These are phyloP conservation scores for Varanus komodoensis DNA, from an alignment of 2,113 vertebrate genomes.

Conservation along the genomic window DNA sequence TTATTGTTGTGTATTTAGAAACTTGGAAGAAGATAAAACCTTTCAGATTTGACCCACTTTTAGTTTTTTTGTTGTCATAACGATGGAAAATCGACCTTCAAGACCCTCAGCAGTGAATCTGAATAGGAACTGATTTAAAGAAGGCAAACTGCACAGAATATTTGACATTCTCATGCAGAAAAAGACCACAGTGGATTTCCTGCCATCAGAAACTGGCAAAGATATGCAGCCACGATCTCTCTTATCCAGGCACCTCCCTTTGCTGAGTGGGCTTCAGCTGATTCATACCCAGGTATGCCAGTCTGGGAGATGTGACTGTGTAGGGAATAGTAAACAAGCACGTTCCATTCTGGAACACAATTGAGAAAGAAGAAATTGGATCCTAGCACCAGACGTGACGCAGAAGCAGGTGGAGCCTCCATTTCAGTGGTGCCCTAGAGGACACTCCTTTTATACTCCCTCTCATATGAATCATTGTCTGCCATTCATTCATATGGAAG, in stretches of 20 bases:
- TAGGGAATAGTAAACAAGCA: neutral
- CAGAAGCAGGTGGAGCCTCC: neutral
- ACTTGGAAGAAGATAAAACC: slow-evolving; percentile 76
- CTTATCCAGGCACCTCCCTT: neutral
- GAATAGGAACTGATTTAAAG: slow-evolving; percentile 74
- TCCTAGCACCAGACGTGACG: neutral
- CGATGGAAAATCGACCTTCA: slow-evolving; percentile 77
- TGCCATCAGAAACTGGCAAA: neutral
- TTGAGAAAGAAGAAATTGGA: neutral
- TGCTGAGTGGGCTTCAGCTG: neutral
- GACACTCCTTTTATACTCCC: neutral
- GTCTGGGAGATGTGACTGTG: neutral
- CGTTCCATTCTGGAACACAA: neutral
- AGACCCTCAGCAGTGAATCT: slow-evolving; percentile 72
- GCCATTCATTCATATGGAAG: neutral
- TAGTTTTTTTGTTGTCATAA: slow-evolving; percentile 78
- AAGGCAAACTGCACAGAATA: slow-evolving; percentile 47
- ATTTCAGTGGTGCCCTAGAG: neutral
- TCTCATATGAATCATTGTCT: neutral
- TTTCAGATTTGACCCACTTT: slow-evolving; percentile 83
- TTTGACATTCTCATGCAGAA: slow-evolving; percentile 51
- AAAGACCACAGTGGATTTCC: neutral
- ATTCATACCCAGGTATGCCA: neutral
- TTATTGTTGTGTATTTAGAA: slow-evolving; percentile 79
- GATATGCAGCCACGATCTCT: neutral